Conservation (phyloP, 2,888 invertebrate genomes). For the Eristalinus sepulchralis region DNA sequence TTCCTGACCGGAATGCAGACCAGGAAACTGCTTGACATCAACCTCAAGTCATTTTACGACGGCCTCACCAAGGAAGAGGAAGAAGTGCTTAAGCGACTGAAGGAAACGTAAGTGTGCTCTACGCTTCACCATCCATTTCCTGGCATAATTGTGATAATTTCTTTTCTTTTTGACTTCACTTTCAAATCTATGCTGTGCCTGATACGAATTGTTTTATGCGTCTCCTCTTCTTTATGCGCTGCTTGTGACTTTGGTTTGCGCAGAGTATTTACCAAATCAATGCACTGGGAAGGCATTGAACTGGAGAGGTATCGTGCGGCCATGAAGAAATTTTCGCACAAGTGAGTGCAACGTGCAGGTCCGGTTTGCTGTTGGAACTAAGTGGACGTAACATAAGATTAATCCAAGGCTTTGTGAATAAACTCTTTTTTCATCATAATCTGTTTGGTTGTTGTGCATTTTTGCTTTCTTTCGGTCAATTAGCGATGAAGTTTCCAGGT, state of each 20-base stretch:
- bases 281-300: conserved; percentile 86
- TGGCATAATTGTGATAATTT: conserved; percentile 24
- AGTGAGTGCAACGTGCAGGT: conserved; percentile 79
- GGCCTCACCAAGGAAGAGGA: conserved; percentile 87
- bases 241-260: conserved; percentile 75
- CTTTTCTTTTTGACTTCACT: conserved; percentile 12
- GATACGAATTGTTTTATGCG: conserved; percentile 30
- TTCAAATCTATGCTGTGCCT: conserved; percentile 50
- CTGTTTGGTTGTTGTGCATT: background rate
- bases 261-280: conserved; percentile 81
- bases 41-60: conserved; percentile 84
- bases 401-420: conserved; percentile 40
- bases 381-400: conserved; percentile 36
- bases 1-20: conserved; percentile 90
- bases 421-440: background rate
- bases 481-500: too few relatives aligned
- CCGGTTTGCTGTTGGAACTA: conserved; percentile 22
- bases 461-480: too few relatives aligned
- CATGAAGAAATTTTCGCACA: conserved; percentile 75
- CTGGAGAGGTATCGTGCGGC: conserved; percentile 81
- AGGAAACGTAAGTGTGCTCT: conserved; percentile 83
- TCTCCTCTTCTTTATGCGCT: conserved; percentile 56
- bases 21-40: conserved; percentile 83
- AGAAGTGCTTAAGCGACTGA: conserved; percentile 84
- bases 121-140: conserved; percentile 21